Evolutionary conservation across 2,113 vertebrate genomes (phyloP).

Genomic region (Mormyrus iriodes): DNA sequence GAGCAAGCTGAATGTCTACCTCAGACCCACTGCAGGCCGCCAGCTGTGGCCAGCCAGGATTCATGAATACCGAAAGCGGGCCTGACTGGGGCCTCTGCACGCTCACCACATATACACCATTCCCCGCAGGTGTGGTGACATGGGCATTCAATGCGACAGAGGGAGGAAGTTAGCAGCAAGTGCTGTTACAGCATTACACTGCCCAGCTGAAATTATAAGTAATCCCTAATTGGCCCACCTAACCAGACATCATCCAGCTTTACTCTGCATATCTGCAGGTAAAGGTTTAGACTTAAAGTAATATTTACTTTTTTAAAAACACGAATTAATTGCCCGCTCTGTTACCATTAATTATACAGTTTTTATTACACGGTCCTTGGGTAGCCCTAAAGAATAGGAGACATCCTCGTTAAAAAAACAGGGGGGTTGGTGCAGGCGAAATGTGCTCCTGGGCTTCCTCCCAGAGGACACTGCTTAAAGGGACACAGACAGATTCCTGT

Average conservation of each 20-base stretch:
- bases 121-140: background rate
- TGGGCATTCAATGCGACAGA: background rate
- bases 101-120: background rate
- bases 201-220: background rate
- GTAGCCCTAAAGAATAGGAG: background rate
- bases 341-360: background rate
- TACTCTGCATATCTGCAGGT: background rate
- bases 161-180: background rate
- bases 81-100: background rate
- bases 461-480: constrained; percentile 16
- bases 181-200: background rate
- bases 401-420: background rate
- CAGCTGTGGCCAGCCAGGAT: background rate
- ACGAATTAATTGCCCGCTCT: background rate
- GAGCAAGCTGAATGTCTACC: constrained; percentile 12
- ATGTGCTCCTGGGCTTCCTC: background rate
- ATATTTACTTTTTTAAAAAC: background rate
- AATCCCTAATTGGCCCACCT: background rate
- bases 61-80: background rate
- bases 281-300: background rate
- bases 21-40: background rate
- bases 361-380: background rate
- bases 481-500: constrained; percentile 12
- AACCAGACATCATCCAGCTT: background rate
- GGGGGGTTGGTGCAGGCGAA: background rate